These are phyloP conservation scores for Cyprinodon brontotheroides DNA, from an alignment of 2,113 vertebrate genomes.

Conservation along the genomic window DNA sequence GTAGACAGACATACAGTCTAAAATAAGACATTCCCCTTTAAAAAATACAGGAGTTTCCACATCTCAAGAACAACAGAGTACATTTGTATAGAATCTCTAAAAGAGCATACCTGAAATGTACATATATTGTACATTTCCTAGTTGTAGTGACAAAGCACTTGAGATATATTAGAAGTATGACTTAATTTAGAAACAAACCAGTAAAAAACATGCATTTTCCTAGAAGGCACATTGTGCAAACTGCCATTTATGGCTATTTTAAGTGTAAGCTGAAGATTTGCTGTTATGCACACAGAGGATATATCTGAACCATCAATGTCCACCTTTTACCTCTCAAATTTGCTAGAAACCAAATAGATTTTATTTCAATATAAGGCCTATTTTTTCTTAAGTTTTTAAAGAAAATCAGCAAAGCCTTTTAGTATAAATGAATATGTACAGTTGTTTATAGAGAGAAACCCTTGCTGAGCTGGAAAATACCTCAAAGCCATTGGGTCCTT, in stretches of 20 bases:
- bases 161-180: slow-evolving; percentile 48
- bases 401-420: slow-evolving; percentile 41
- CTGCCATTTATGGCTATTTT: slow-evolving; percentile 57
- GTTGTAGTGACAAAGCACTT: slow-evolving; percentile 62
- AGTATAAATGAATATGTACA: slow-evolving; percentile 36
- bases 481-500: slow-evolving; percentile 39
- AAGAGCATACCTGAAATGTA: slow-evolving; percentile 72
- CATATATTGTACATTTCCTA: slow-evolving; percentile 68
- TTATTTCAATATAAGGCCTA: slow-evolving; percentile 55
- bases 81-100: slow-evolving; percentile 65
- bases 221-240: slow-evolving; percentile 80
- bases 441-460: slow-evolving; percentile 2
- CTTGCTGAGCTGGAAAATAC: slow-evolving; percentile 29
- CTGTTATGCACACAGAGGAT: slow-evolving; percentile 33
- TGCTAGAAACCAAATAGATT: neutral
- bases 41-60: slow-evolving; percentile 51
- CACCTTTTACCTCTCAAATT: slow-evolving; percentile 13
- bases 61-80: slow-evolving; percentile 63
- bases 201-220: slow-evolving; percentile 51
- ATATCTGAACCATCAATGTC: slow-evolving; percentile 35
- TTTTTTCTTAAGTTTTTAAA: slow-evolving; percentile 32
- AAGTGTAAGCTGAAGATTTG: slow-evolving; percentile 48
- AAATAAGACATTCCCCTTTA: slow-evolving; percentile 50
- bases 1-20: slow-evolving; percentile 63
- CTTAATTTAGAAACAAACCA: slow-evolving; percentile 50